Evolutionary conservation across 2,888 invertebrate genomes (phyloP).

Genomic region (Chrysodeixis includens): DNA sequence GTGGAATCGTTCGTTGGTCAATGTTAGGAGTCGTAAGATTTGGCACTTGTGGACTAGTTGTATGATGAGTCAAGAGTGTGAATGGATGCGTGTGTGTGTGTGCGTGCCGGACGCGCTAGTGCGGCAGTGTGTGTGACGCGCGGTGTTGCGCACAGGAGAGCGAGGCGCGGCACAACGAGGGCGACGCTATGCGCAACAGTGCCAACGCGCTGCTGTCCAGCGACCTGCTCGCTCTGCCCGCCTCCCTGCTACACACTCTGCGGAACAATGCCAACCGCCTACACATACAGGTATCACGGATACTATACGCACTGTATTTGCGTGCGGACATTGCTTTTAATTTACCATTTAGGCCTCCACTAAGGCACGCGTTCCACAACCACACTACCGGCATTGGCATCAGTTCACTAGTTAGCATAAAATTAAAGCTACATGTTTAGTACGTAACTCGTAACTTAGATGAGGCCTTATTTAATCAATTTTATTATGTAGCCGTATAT

Average conservation of each 20-base stretch:
- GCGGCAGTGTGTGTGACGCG: conserved; percentile 33
- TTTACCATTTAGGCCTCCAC: conserved; percentile 9
- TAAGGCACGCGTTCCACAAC: conserved; percentile 6
- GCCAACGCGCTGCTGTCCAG: conserved; percentile 94
- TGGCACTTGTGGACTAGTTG: neutral
- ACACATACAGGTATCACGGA: conserved; percentile 76
- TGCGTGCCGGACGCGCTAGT: neutral
- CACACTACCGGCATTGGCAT: neutral
- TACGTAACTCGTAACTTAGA: conserved; percentile 2
- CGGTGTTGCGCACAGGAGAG: conserved; percentile 61
- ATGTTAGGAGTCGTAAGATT: neutral
- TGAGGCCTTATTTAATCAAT: conserved; percentile 8
- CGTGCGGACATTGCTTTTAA: conserved; percentile 14
- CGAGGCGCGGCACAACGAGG: conserved; percentile 62
- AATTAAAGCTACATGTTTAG: neutral
- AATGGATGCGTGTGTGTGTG: neutral
- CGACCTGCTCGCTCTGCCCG: conserved; percentile 89
- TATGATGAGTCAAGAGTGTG: too few species aligned
- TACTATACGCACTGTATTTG: conserved; percentile 13
- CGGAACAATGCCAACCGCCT: conserved; percentile 75
- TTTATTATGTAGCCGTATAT: conserved; percentile 13
- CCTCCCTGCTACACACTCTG: conserved; percentile 80
- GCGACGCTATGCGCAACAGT: conserved; percentile 93
- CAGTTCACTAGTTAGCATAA: too few species aligned
- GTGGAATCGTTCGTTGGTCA: neutral